A percentile compares a stretch with the other conserved stretches of the same genome.
Conservation (phyloP, 2,113 vertebrate species). For the Recurvirostra avosetta region DNA sequence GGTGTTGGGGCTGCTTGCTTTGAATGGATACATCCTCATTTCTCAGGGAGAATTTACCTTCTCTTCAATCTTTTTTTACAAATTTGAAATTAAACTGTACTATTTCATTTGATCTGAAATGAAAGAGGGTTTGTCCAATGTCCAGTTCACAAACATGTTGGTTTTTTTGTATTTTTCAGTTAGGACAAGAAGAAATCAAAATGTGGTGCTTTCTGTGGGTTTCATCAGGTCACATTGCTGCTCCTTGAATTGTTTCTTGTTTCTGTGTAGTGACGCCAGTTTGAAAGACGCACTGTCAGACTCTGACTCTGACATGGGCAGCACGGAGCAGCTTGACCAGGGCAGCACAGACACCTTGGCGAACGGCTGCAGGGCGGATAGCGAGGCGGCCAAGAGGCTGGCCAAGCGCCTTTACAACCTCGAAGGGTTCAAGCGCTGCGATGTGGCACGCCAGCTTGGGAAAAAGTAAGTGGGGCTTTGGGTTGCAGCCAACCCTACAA, state of each 20-base stretch:
- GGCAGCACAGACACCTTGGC: constrained; percentile 83
- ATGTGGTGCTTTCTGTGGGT: rapidly evolving
- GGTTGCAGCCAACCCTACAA: neutral
- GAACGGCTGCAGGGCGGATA: constrained; percentile 89
- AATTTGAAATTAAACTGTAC: neutral
- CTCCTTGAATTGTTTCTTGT: neutral
- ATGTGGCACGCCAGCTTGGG: constrained; percentile 92
- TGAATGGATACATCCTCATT: neutral
- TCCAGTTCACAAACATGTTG: rapidly evolving
- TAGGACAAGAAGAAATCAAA: neutral
- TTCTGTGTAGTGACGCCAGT: constrained; percentile 82
- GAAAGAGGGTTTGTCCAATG: neutral
- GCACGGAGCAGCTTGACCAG: constrained; percentile 86
- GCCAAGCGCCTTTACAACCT: constrained; percentile 93
- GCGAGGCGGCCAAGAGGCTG: constrained; percentile 86
- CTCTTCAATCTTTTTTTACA: neutral
- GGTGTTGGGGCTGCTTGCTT: neutral
- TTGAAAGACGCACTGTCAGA: constrained; percentile 87
- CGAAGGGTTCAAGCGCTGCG: constrained; percentile 94
- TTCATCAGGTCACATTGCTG: rapidly evolving
- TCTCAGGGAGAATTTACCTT: neutral
- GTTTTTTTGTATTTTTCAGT: neutral
- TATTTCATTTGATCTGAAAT: neutral
- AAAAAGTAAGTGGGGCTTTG: constrained; percentile 84
- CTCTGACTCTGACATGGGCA: constrained; percentile 89